Conservation (phyloP, 2,797 vertebrate species). For the Sebastes iracundus region DNA sequence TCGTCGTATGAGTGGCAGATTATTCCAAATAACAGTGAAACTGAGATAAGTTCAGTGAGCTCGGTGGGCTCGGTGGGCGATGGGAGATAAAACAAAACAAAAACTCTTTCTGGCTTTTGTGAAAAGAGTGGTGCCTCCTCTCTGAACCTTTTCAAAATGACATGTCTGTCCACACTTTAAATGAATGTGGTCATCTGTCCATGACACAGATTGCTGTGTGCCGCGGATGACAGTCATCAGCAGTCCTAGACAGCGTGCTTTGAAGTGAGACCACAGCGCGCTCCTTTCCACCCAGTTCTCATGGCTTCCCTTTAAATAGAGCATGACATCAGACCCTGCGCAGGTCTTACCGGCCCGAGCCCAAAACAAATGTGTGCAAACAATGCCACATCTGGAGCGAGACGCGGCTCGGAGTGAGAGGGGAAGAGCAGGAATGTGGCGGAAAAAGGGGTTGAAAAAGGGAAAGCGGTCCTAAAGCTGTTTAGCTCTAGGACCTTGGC, state of each 20-base stretch:
- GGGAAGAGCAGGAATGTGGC: slow-evolving; percentile 74
- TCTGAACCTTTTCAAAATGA: slow-evolving; percentile 68
- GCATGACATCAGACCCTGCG: slow-evolving; percentile 78
- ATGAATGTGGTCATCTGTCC: slow-evolving; percentile 76
- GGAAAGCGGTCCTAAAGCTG: slow-evolving; percentile 71
- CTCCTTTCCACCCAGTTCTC: slow-evolving; percentile 72
- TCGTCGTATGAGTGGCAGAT: slow-evolving; percentile 1
- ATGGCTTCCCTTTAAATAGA: slow-evolving; percentile 81
- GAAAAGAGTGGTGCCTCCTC: slow-evolving; percentile 31
- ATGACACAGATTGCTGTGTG: slow-evolving; percentile 71
- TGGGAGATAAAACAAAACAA: slow-evolving; percentile 9
- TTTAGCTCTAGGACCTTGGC: slow-evolving; percentile 72
- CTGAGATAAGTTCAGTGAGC: slow-evolving; percentile 12
- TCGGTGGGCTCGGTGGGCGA: background rate
- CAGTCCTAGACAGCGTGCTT: slow-evolving; percentile 59
- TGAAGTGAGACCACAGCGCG: slow-evolving; percentile 66
- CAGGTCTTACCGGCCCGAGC: slow-evolving; percentile 70
- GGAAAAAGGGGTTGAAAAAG: slow-evolving; percentile 74
- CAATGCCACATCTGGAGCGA: slow-evolving; percentile 83
- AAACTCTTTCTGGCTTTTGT: slow-evolving; percentile 15
- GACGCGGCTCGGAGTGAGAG: slow-evolving; percentile 32
- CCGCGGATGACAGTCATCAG: slow-evolving; percentile 66
- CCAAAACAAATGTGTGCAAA: slow-evolving; percentile 80
- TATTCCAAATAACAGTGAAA: slow-evolving; percentile 25
- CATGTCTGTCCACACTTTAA: slow-evolving; percentile 68